phyloP scores from a whole-genome alignment of 2,888 invertebrate species.

The Dynastes hyllus region DNA sequence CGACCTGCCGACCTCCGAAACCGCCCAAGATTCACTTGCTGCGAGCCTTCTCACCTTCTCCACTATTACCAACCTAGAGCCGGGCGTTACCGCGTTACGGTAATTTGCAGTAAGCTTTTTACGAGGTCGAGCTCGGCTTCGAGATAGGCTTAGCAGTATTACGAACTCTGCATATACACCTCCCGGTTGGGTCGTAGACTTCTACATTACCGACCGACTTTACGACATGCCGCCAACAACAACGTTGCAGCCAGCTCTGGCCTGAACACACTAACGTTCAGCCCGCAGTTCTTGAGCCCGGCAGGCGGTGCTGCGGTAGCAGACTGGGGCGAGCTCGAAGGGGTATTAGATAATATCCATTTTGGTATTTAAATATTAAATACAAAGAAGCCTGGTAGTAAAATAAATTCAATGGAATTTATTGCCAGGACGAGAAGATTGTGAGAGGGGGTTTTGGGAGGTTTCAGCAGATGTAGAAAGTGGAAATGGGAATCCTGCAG shows the following conservation, averaged over 20 bases:
- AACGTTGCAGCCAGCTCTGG: background rate
- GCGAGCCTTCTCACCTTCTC: background rate
- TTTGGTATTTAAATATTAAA: constrained; percentile 54
- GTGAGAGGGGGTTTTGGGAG: background rate
- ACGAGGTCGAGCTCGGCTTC: constrained; percentile 55
- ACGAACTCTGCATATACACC: constrained; percentile 64
- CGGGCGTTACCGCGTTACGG: constrained; percentile 49
- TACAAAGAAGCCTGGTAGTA: constrained; percentile 36
- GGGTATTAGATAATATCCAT: constrained; percentile 46
- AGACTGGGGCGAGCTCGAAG: background rate
- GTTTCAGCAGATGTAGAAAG: constrained; percentile 21
- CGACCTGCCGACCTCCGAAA: no score
- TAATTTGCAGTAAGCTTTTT: constrained; percentile 63
- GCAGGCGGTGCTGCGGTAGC: background rate
- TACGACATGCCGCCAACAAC: constrained; percentile 58
- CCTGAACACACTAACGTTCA: no score
- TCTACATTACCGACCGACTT: constrained; percentile 59
- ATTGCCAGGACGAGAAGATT: background rate
- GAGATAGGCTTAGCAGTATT: constrained; percentile 62
- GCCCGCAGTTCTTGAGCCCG: no score
- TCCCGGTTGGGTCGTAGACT: constrained; percentile 61
- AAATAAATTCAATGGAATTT: constrained; percentile 49
- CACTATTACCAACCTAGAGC: background rate
- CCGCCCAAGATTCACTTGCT: background rate
- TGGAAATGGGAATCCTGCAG: background rate